phyloP scores from a whole-genome alignment of 2,113 vertebrate species.

The Mesocricetus auratus region DNA sequence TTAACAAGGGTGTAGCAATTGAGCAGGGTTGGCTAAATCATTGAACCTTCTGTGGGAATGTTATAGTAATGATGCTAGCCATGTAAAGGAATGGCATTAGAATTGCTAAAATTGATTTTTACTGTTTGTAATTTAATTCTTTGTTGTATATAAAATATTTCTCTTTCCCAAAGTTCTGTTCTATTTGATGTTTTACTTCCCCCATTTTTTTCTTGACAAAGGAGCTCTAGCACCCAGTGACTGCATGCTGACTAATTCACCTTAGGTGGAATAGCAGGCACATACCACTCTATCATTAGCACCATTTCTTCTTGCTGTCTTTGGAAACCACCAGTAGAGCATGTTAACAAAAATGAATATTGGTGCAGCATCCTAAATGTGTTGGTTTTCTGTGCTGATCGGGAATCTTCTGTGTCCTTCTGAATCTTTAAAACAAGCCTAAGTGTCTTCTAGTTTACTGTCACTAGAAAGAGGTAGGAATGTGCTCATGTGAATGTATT shows the following conservation, averaged over 20 bases:
- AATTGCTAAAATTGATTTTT: constrained; percentile 53
- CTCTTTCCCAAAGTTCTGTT: constrained; percentile 4
- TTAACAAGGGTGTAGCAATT: constrained; percentile 61
- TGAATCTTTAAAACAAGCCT: constrained; percentile 22
- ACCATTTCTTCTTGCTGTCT: constrained; percentile 79
- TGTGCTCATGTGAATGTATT: constrained; percentile 42
- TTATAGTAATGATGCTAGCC: constrained; percentile 66
- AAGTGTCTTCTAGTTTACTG: constrained; percentile 38
- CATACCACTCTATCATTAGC: constrained; percentile 72
- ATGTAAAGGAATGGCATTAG: constrained; percentile 63
- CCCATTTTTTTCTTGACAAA: not conserved
- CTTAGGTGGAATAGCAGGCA: constrained; percentile 67
- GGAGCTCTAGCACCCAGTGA: not conserved
- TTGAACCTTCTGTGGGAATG: constrained; percentile 58
- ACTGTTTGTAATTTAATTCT: constrained; percentile 44
- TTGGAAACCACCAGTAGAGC: constrained; percentile 80
- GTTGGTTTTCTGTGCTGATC: constrained; percentile 45
- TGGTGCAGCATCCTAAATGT: constrained; percentile 30
- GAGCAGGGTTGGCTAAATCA: constrained; percentile 62
- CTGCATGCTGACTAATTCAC: constrained; percentile 74
- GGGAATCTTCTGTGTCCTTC: constrained; percentile 23
- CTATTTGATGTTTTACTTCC: not conserved
- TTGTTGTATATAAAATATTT: constrained; percentile 67
- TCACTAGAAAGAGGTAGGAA: constrained; percentile 28
- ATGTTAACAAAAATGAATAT: constrained; percentile 79